Percentiles rank a stretch among this genome's conserved stretches.
Conservation (phyloP, 2,888 invertebrate species). For the Hymenopus coronatus region DNA sequence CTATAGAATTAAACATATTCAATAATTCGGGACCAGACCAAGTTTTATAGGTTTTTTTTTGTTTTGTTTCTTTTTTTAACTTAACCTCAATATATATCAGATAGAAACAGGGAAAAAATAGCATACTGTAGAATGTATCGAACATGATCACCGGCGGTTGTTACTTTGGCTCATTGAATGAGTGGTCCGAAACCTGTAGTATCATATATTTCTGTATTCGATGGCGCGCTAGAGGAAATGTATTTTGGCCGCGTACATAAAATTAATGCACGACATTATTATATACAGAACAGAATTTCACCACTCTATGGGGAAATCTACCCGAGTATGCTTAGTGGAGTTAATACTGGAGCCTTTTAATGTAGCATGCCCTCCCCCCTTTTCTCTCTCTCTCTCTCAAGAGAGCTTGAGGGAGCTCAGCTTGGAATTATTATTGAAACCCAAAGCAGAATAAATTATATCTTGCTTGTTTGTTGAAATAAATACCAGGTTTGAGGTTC, state of each 20-base stretch:
- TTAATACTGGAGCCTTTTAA: not conserved
- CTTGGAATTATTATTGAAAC: not conserved
- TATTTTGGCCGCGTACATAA: not conserved
- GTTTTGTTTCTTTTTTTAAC: no score
- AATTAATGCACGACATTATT: not conserved
- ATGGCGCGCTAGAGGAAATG: no score
- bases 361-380: not conserved
- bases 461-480: not conserved
- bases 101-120: no score
- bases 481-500: not conserved
- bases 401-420: not conserved
- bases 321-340: not conserved
- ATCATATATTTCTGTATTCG: no score
- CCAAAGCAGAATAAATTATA: not conserved
- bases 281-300: not conserved
- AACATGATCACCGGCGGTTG: no score
- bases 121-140: no score
- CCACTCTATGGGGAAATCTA: not conserved
- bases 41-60: no score
- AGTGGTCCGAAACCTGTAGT: no score
- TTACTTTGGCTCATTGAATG: no score
- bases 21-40: no score
- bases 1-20: no score
- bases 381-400: not conserved
- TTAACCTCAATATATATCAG: no score